phyloP scores from a whole-genome alignment of 2,113 vertebrate genomes.

The Pollachius pollachius region DNA sequence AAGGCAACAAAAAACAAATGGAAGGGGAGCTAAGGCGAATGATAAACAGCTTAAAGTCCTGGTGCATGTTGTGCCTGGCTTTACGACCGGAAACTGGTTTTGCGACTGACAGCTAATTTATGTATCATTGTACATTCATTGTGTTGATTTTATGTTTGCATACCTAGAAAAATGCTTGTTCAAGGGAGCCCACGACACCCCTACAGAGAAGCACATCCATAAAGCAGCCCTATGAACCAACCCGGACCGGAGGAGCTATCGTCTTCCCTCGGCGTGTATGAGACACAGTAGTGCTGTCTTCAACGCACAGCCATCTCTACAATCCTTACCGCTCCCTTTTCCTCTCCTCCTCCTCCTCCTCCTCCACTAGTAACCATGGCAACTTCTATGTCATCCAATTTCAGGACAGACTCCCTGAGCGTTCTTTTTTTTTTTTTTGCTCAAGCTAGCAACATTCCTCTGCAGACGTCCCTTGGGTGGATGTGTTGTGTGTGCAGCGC shows the following conservation, averaged over 20 bases:
- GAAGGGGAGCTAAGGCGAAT: slow-evolving; percentile 1
- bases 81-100: background rate
- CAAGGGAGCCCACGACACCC: background rate
- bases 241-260: too few species aligned
- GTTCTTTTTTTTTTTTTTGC: background rate
- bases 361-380: slow-evolving; percentile 56
- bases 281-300: too few species aligned
- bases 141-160: slow-evolving; percentile 6
- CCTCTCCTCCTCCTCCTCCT: slow-evolving; percentile 34
- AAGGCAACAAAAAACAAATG: slow-evolving; percentile 4
- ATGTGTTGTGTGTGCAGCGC: background rate
- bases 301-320: slow-evolving; percentile 35
- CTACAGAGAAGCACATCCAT: background rate
- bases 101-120: background rate
- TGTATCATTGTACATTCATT: background rate
- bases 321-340: slow-evolving; percentile 22
- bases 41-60: background rate
- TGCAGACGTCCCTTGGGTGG: slow-evolving; percentile 14
- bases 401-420: slow-evolving; percentile 39
- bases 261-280: too few species aligned
- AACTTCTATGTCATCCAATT: slow-evolving; percentile 59
- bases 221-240: background rate
- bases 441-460: slow-evolving; percentile 55
- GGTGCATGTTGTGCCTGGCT: slow-evolving; percentile 4
- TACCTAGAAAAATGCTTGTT: background rate